Evolutionary conservation across 2,113 vertebrate species (phyloP).

Genomic region (Pseudolaguvia tuberculata): DNA sequence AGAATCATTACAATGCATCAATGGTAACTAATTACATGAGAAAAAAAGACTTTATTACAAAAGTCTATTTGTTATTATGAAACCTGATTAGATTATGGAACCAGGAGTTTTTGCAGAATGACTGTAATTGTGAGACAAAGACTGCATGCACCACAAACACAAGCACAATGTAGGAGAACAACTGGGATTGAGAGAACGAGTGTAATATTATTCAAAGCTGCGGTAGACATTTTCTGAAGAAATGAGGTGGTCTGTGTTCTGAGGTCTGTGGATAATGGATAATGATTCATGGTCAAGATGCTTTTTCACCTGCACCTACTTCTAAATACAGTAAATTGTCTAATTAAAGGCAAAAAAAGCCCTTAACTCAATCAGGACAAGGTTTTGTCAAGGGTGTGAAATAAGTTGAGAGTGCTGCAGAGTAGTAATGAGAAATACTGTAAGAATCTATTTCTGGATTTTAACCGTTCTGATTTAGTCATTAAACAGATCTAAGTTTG

Average conservation of each 20-base stretch:
- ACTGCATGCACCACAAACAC: conserved; percentile 1
- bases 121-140: conserved; percentile 34
- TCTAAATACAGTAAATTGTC: not conserved
- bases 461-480: too few species aligned
- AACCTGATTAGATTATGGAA: conserved; percentile 44
- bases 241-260: conserved; percentile 13
- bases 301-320: not conserved
- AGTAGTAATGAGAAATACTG: too few species aligned
- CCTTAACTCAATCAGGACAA: too few species aligned
- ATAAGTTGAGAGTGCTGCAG: too few species aligned
- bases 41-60: conserved; percentile 43
- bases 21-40: conserved; percentile 43
- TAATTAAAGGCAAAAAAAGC: too few species aligned
- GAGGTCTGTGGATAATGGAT: conserved; percentile 2
- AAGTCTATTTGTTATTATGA: conserved; percentile 37
- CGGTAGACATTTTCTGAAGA: conserved; percentile 12
- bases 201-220: conserved; percentile 21
- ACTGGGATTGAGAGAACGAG: conserved; percentile 18
- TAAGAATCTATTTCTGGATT: too few species aligned
- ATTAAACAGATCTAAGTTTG: too few species aligned
- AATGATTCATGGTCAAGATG: not conserved
- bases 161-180: conserved; percentile 4
- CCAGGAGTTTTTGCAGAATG: conserved; percentile 41
- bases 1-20: conserved; percentile 48
- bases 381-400: too few species aligned